Percentiles rank a stretch among this genome's conserved stretches.
phyloP scores from a whole-genome alignment of 2,888 invertebrate genomes.

The Hirudinaria manillensis region DNA sequence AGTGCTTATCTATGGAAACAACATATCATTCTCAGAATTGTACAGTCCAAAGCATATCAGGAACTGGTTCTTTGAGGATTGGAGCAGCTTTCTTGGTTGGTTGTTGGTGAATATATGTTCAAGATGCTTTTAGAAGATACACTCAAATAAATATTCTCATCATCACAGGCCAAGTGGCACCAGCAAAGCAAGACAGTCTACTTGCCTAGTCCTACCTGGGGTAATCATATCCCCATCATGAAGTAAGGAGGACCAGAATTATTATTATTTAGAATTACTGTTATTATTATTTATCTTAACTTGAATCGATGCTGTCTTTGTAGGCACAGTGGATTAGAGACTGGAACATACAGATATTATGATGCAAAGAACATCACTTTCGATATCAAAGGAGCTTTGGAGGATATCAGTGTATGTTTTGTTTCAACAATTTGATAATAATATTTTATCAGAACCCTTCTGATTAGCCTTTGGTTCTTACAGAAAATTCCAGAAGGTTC shows the following conservation, averaged over 20 bases:
- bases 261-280: constrained; percentile 34
- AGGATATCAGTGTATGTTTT: constrained; percentile 66
- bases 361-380: constrained; percentile 87
- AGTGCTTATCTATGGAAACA: not conserved
- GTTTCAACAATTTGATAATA: not conserved
- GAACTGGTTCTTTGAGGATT: constrained; percentile 90
- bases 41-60: constrained; percentile 80
- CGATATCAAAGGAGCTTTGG: constrained; percentile 79
- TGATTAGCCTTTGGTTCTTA: not conserved
- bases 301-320: not conserved
- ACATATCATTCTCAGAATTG: constrained; percentile 58
- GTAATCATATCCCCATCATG: constrained; percentile 92
- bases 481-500: constrained; percentile 87
- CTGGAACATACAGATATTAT: constrained; percentile 87
- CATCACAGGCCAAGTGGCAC: constrained; percentile 47
- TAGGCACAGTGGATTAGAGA: constrained; percentile 70
- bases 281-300: constrained; percentile 9
- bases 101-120: not conserved
- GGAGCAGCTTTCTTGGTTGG: constrained; percentile 78
- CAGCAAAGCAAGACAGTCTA: constrained; percentile 71
- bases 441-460: not conserved
- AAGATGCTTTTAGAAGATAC: not conserved
- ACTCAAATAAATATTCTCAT: constrained; percentile 1
- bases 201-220: constrained; percentile 91
- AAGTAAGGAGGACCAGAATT: constrained; percentile 56